Evolutionary conservation across 1,140 invertebrate species (phyloP), one percentile per base, ranked within the genome.

Genomic region (Drosophila hydei): DNA sequence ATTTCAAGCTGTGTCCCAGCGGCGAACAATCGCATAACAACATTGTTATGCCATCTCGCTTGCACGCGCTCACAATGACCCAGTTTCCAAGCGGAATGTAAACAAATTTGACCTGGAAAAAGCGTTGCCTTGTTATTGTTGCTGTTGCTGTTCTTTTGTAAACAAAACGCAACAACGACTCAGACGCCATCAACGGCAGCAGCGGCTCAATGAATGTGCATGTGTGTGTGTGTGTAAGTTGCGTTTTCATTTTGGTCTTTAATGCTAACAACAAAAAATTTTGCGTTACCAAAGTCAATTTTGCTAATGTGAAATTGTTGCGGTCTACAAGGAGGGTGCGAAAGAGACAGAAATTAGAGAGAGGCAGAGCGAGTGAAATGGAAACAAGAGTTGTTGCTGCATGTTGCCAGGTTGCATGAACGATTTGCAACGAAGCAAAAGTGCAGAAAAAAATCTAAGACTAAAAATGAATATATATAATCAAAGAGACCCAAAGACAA

Each of bases 41-140:
- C 54, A 64, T 50, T 45, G 55, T 48, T 45, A 50, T 47, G 61
- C 45, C 40, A 40, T 77, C 72, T 68, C 75, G 48, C 63, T 88
- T 63, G 75, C 78, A 68, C 78, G 50, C 70, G 80, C 67, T 88
- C 72, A 71, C 84, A 88, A 83, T 88, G 83, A 88, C 84, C 83
- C 72, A 88, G 83, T 88, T 88, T 88, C 74, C 69, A 83, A 77
- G 83, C 83, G 84, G 83, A 88, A 88, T 88, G 83, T 88, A 88
- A 88, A 88, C 83, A 88, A 88, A 88, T 88, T 88, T 88, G 83
- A 88, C 83, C 83, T 88, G 83, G n/a, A 87, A 88, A 88, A 81
- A 76, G 62, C 38, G 75, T 71, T 25, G 48, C 14, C 42, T 25
- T 36, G 64, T 27, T 50, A 19, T 48, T 51, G 47, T 27, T 47